Evolutionary conservation across 2,888 invertebrate species (phyloP).

Genomic region (Anorthoa munda): DNA sequence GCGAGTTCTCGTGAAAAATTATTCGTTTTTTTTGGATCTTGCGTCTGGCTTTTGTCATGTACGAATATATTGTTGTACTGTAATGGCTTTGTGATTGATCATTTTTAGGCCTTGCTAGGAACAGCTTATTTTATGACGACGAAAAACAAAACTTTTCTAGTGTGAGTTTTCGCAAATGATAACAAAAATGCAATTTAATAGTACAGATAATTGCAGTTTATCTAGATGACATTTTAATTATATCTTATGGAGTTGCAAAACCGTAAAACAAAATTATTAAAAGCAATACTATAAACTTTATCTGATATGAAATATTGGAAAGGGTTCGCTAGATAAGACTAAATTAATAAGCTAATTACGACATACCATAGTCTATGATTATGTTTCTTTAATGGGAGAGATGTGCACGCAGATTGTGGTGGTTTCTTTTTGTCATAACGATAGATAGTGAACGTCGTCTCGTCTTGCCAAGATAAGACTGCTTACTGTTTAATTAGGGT

Average conservation of each 20-base stretch:
- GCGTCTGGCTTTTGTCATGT: conserved; percentile 54
- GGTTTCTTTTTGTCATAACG: conserved; percentile 51
- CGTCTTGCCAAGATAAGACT: conserved; percentile 50
- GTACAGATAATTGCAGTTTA: background rate
- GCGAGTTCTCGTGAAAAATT: conserved; percentile 54
- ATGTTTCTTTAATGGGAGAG: conserved; percentile 48
- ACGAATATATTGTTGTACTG: background rate
- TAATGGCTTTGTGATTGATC: conserved; percentile 3
- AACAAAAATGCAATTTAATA: background rate
- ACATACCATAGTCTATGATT: conserved; percentile 42
- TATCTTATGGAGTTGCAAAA: conserved; percentile 16
- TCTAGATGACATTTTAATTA: conserved; percentile 18
- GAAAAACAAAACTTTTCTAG: background rate
- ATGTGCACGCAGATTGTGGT: conserved; percentile 44
- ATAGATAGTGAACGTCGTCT: conserved; percentile 50
- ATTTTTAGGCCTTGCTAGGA: background rate
- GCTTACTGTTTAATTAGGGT: conserved; percentile 63
- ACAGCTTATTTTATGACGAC: background rate
- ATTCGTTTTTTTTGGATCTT: conserved; percentile 44
- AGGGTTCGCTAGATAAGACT: conserved; percentile 41
- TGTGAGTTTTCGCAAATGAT: background rate
- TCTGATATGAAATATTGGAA: conserved; percentile 48
- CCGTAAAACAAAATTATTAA: conserved; percentile 24
- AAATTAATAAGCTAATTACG: conserved; percentile 53
- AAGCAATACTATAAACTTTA: conserved; percentile 18